These are phyloP conservation scores for Tricholauxania praeusta DNA, from an alignment of 2,888 invertebrate genomes.

Conservation along the genomic window DNA sequence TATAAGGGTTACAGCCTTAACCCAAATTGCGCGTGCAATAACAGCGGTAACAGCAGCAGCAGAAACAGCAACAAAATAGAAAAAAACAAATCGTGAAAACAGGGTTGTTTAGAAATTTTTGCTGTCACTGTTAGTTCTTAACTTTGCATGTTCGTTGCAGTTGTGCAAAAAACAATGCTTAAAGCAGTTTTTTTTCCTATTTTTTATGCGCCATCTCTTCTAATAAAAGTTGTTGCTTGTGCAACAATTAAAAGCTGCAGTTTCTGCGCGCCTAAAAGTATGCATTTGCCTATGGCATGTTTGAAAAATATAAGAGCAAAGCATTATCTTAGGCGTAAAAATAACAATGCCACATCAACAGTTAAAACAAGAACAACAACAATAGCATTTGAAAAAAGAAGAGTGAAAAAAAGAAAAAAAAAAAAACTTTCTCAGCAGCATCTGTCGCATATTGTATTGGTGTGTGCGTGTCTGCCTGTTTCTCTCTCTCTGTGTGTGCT, in stretches of 20 bases:
- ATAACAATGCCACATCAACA: constrained; percentile 22
- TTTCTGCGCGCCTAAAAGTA: constrained; percentile 17
- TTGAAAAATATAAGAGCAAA: background rate
- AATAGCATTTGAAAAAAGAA: background rate
- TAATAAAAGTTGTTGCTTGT: too few relatives aligned
- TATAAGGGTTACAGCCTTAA: constrained; percentile 26
- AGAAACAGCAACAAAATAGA: constrained; percentile 3
- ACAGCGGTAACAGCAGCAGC: constrained; percentile 1
- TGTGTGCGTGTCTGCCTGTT: background rate
- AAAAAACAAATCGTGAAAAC: too few relatives aligned
- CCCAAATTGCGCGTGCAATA: constrained; percentile 13
- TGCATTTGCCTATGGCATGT: background rate
- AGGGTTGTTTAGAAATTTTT: too few relatives aligned
- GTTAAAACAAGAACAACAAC: constrained; percentile 3
- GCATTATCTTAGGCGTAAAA: constrained; percentile 22
- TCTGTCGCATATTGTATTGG: constrained; percentile 4
- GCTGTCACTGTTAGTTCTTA: too few relatives aligned
- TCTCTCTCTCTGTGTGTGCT: background rate
- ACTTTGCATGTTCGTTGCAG: too few relatives aligned
- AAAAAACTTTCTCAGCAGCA: too few relatives aligned
- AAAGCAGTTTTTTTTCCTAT: too few relatives aligned
- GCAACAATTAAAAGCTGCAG: constrained; percentile 2
- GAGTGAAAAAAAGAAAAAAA: too few relatives aligned
- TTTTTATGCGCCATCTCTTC: too few relatives aligned
- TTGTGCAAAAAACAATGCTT: too few relatives aligned